Evolutionary conservation across 2,113 vertebrate species (phyloP).

Genomic region (Forbesichthys papilliferus): DNA sequence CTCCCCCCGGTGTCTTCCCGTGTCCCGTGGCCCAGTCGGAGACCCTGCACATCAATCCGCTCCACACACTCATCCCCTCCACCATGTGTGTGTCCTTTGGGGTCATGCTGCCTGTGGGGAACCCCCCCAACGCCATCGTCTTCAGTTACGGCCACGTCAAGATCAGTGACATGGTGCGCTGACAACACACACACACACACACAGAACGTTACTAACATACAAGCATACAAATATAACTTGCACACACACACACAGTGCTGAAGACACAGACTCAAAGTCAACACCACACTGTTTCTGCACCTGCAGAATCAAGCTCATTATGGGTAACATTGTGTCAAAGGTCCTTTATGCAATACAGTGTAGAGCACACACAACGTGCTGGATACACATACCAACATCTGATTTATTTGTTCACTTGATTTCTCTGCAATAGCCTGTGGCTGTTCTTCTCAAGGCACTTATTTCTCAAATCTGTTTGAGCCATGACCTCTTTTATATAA

Average conservation of each 20-base stretch:
- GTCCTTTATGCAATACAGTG: slow-evolving; percentile 6
- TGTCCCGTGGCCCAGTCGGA: slow-evolving; percentile 82
- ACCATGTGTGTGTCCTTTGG: slow-evolving; percentile 98
- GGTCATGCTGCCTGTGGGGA: slow-evolving; percentile 98
- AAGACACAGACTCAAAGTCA: neutral
- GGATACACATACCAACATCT: no score
- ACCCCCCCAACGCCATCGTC: slow-evolving; percentile 97
- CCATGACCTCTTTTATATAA: no score
- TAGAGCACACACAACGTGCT: neutral
- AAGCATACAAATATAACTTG: neutral
- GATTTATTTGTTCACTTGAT: no score
- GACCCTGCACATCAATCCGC: slow-evolving; percentile 91
- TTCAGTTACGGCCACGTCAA: slow-evolving; percentile 97
- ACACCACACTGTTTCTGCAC: slow-evolving; percentile 27
- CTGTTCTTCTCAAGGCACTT: no score
- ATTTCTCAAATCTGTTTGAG: no score
- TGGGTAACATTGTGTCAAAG: slow-evolving; percentile 21
- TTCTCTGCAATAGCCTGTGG: no score
- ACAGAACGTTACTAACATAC: neutral
- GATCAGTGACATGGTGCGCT: slow-evolving; percentile 94
- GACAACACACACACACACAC: neutral
- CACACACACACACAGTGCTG: neutral
- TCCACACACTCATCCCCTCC: slow-evolving; percentile 95
- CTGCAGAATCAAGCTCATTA: slow-evolving; percentile 39
- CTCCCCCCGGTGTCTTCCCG: slow-evolving; percentile 23